Base-by-base conservation (phyloP, 2,888 invertebrate species). In the Lordiphosa fenestrarum region DNA sequence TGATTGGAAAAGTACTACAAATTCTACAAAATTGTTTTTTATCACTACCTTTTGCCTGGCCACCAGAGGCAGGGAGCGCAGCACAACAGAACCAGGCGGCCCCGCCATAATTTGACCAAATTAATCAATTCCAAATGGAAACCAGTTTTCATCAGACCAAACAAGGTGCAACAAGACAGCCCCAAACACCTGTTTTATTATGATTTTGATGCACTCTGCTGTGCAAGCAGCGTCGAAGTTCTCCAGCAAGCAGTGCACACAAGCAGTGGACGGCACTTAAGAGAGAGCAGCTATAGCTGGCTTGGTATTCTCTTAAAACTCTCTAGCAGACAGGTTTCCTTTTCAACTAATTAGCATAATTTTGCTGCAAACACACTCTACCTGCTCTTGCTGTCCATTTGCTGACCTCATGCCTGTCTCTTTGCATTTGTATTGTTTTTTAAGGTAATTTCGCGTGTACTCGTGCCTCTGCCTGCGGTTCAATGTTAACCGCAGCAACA, bases 401-500 rank as follows among this genome's bases (percentile, higher is more conserved):
- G 53, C 67, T 75, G 76, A 83, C 67, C 80, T 78, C 66, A 81
- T 57, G 63, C 53, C 33, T 52, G 35, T 42, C 46, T 73, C 19
- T 19, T 41, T 56, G 42, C n/a, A 15, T 47, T 35, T 15, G 38
- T 40, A 30, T 38, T 21, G 30, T 44, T 33, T 21, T 59, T 51
- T 81, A 61, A 68, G 78, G 71, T 68, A 78, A 73, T 30, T 72
- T 80, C 68, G 68, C 74, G 67, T 64, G 37, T 58, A 60, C 55
- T 49, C 42, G 54, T 53, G 42, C 30, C 36, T 38, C 33, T 15
- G 49, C 53, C 53, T 60, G 46, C 30, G 36, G 33, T 65, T 72
- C 71, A 80, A 77, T 77, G 81, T 47, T 64, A 83, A 77, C 77
- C 81, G 71, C 81, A 77, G 71, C 81, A 77, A 62, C 48, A 52